Evolutionary conservation across 2,888 invertebrate genomes (phyloP).

Genomic region (Drosophila mettleri): DNA sequence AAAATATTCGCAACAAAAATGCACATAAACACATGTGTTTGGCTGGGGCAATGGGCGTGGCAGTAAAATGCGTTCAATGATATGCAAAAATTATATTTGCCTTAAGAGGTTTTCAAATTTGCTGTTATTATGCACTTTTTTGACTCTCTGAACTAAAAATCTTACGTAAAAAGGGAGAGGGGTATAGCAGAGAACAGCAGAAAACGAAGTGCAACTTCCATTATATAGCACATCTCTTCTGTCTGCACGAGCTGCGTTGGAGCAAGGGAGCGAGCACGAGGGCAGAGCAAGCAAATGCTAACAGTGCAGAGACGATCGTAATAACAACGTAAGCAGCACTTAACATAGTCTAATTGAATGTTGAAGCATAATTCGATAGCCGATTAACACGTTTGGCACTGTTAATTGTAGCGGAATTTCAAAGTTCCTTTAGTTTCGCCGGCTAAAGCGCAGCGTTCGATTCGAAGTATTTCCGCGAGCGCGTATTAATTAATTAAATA

Average conservation of each 20-base stretch:
- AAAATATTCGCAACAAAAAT: conserved; percentile 25
- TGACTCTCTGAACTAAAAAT: conserved; percentile 9
- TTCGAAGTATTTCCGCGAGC: background rate
- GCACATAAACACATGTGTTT: background rate
- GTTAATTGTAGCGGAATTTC: conserved; percentile 1
- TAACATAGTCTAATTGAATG: conserved; percentile 3
- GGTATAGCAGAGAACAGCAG: background rate
- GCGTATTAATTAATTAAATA: background rate
- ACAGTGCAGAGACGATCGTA: background rate
- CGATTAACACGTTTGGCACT: background rate
- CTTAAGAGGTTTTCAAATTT: conserved; percentile 38
- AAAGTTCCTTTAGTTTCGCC: conserved; percentile 1
- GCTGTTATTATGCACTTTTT: conserved; percentile 54
- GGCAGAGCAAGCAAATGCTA: background rate
- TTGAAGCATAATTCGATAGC: background rate
- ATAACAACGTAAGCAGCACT: background rate
- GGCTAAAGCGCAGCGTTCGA: background rate
- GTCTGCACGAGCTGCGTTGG: background rate
- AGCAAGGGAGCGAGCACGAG: background rate
- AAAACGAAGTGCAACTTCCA: conserved; percentile 30
- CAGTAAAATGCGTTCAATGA: conserved; percentile 19
- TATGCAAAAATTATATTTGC: conserved; percentile 25
- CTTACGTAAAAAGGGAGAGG: too few species aligned
- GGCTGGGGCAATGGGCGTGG: background rate
- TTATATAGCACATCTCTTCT: conserved; percentile 38